A percentile compares a stretch with the other conserved stretches of the same genome.
phyloP scores from a whole-genome alignment of 2,888 invertebrate species.

The Nephrotoma guestfalica region DNA sequence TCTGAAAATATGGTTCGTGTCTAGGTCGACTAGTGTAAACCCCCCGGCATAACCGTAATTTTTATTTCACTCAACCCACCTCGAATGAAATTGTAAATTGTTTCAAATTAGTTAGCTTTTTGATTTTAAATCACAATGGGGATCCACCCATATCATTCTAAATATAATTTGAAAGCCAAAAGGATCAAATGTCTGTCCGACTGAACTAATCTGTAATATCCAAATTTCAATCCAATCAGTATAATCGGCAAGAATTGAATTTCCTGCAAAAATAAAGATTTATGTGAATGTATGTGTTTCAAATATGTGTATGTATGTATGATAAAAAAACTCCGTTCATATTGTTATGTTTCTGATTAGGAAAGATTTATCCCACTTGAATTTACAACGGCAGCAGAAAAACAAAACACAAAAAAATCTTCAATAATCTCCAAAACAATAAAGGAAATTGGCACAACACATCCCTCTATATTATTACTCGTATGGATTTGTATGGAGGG shows the following conservation, averaged over 20 bases:
- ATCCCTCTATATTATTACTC: background rate
- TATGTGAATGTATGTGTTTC: background rate
- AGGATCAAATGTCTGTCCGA: background rate
- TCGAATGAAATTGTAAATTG: too few species aligned
- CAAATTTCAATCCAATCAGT: background rate
- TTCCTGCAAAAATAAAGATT: background rate
- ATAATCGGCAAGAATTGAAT: background rate
- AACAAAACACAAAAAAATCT: background rate
- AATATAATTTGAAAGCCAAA: background rate
- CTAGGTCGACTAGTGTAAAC: too few species aligned
- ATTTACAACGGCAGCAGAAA: background rate
- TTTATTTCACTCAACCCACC: too few species aligned
- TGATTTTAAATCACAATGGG: background rate
- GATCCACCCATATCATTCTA: background rate
- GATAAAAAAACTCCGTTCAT: background rate
- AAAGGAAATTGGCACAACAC: background rate
- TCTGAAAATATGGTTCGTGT: too few species aligned
- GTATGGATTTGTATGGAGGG: background rate
- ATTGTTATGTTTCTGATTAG: background rate
- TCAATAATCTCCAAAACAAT: background rate
- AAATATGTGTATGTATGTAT: background rate
- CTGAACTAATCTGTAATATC: background rate
- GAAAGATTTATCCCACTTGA: background rate
- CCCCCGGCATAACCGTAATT: too few species aligned
- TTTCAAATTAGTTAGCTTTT: background rate